Base-by-base conservation (phyloP, 2,888 invertebrate species). In the Masnerella sp. region DNA sequence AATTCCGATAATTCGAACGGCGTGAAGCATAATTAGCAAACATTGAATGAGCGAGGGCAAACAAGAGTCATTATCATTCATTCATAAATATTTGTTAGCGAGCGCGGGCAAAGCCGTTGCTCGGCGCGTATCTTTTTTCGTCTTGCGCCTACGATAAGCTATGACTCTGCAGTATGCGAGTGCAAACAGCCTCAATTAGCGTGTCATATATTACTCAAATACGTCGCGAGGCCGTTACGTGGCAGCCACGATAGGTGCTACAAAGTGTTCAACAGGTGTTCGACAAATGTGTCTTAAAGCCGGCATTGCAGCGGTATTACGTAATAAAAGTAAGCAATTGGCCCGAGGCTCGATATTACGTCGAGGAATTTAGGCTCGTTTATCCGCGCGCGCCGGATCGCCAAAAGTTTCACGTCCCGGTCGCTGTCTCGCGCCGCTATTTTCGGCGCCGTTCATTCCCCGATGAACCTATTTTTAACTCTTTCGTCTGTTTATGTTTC, bases 271-370 rank as follows among this genome's bases (percentile, higher is more conserved):
- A 75, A 75, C 75, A 75, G 75, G 72, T 75, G 75, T 75, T 75
- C 71, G 75, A 71, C 71, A 75, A 75, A 75, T 62, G 75, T 75
- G 68, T 75, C 75, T 75, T 75, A 75, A 75, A 58, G 42, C 71
- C 71, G 58, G 70, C 68, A 59, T 62, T 68, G 68, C 67, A 52
- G 58, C 56, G n/a, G 71, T 54, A 59, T 72, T 71, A 65, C 71
- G 64, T 72, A 72, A 75, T 72, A 75, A 72, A 72, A 75, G 68
- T 72, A 75, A 75, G 71, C 75, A 75, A 75, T 75, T 71, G 75
- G 61, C 64, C 62, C 64, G 68, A 51, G 71, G 52, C 71, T 71
- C 68, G 68, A 68, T 71, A 75, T 75, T 68, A 38, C 71, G 54
- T 32, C 67, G 67, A 38, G 54, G 56, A 75, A 72, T 72, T 69